Evolutionary conservation across 1,140 invertebrate genomes (phyloP), one percentile per base, ranked within the genome.

Genomic region (Triops cancriformis): DNA sequence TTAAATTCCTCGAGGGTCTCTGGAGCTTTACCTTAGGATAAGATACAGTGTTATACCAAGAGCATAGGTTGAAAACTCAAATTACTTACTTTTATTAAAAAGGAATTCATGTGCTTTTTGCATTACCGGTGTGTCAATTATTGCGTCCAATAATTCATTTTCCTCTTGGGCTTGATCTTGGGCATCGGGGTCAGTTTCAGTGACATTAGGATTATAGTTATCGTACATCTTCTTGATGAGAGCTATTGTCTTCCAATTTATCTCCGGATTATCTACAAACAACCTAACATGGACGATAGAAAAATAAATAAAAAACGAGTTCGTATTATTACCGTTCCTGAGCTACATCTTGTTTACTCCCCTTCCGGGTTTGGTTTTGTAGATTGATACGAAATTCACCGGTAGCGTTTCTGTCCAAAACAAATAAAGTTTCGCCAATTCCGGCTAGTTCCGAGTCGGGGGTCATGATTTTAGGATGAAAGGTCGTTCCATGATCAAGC

Each of bases 81-180:
- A 64, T n/a, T 12, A 82, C 80, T 85, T 83, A 86, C 90, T 89
- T 87, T 93, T 92, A 31, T 87, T 84, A 75, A 89, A 88, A 26
- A 95, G 86, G 82, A 92, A 94, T 72, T 86, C 86, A 85, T 91
- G 90, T 0, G 92, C 87, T 81, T 90, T 88, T 76, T 90, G 87
- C 89, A 95, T 93, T 6, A 94, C 89, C 28, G 86, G 82, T 0
- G 92, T 94, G 43, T 87, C 84, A 86, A 93, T 88, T 26, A 94
- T 88, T 0, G 89, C 88, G 84, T 93, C 89, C 75, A 95, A 85
- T 81, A 94, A 91, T 23, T 87, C 87, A 80, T 90, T 89, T 84
- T 93, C 91, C 87, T 95, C 93, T 77, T 85, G 87, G 76, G 86
- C 86, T 84, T 94, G 92, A 83, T 90, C 83, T 6, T 90, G 85